Evolutionary conservation across 2,797 vertebrate genomes (phyloP).

Genomic region (Acanthornis magna): DNA sequence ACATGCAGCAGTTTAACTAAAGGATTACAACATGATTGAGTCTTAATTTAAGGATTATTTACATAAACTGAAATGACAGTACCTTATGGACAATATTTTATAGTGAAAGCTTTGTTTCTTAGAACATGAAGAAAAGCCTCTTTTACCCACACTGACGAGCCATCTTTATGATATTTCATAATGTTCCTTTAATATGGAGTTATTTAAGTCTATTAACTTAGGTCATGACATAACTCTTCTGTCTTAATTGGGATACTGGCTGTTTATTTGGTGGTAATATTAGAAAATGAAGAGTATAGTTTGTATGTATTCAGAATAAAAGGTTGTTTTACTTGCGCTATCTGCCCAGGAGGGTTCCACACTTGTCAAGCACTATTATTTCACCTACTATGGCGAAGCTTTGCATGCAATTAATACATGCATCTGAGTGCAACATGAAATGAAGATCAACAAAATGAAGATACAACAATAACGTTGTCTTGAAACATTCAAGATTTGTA

Average conservation of each 20-base stretch:
- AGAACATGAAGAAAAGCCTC: not conserved
- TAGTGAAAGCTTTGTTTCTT: not conserved
- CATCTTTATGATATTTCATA: not conserved
- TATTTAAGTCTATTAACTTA: not conserved
- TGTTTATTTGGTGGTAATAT: not conserved
- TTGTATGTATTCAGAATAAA: not conserved
- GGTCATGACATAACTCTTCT: not conserved
- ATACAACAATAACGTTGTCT: not conserved
- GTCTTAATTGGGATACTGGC: not conserved
- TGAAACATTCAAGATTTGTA: not conserved
- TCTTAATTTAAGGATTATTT: not conserved
- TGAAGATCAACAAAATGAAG: not conserved
- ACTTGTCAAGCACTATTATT: not conserved
- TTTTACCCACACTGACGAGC: not conserved
- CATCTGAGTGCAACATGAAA: not conserved
- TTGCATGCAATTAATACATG: not conserved
- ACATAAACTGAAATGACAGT: not conserved
- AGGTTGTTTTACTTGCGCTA: not conserved
- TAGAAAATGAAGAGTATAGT: not conserved
- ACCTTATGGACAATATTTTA: not conserved
- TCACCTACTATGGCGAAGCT: not conserved
- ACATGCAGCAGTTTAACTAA: not conserved
- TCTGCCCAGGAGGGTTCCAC: not conserved
- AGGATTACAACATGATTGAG: not conserved
- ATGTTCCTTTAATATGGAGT: not conserved